Evolutionary conservation across 1,140 invertebrate genomes (phyloP).

Genomic region (Nomia melanderi): DNA sequence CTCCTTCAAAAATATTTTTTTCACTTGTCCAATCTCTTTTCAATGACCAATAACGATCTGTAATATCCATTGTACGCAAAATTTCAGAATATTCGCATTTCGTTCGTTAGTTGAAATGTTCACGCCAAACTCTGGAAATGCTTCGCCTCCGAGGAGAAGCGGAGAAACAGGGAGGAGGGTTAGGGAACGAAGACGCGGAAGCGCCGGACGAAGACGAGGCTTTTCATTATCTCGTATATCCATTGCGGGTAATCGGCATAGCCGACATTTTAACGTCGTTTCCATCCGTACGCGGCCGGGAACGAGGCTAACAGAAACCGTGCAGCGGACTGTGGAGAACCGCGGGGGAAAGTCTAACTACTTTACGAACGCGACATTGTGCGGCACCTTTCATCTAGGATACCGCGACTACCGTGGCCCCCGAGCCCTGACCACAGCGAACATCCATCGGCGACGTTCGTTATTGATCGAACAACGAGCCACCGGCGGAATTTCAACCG

Average conservation of each 20-base stretch:
- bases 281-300: constrained; percentile 25
- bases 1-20: no score
- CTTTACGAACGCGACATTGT: constrained; percentile 73
- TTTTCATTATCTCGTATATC: constrained; percentile 76
- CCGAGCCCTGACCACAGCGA: not conserved
- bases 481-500: not conserved
- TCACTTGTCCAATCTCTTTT: no score
- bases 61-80: no score
- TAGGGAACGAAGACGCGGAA: constrained; percentile 17
- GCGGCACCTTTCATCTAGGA: constrained; percentile 72
- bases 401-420: constrained; percentile 51
- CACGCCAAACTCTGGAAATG: not conserved
- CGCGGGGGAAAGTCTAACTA: constrained; percentile 45
- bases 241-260: constrained; percentile 74
- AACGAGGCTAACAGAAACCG: constrained; percentile 46
- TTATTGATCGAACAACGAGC: not conserved
- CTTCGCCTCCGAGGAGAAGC: not conserved
- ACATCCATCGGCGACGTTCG: not conserved
- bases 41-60: no score
- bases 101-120: no score
- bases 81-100: no score
- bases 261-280: constrained; percentile 66
- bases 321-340: constrained; percentile 55
- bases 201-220: constrained; percentile 38
- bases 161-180: not conserved